Evolutionary conservation across 2,797 vertebrate genomes (phyloP).

Genomic region (Sphaeramia orbicularis): DNA sequence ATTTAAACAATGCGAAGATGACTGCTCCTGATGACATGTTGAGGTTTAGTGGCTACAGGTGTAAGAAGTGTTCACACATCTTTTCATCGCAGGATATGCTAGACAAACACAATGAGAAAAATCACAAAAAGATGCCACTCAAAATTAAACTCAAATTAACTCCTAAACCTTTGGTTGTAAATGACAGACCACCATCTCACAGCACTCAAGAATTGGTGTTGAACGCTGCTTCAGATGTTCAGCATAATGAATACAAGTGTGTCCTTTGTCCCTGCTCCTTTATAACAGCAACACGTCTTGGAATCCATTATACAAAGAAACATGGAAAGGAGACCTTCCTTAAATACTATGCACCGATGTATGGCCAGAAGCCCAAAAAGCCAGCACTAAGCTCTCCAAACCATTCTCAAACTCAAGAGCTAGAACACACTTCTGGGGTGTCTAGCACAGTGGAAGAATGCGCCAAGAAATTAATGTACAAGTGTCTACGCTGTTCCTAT

Average conservation of each 20-base stretch:
- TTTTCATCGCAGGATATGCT: slow-evolving; percentile 86
- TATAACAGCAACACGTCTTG: slow-evolving; percentile 85
- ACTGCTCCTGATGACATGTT: slow-evolving; percentile 75
- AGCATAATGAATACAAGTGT: slow-evolving; percentile 87
- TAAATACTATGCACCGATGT: slow-evolving; percentile 85
- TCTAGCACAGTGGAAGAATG: not conserved
- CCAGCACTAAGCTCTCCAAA: slow-evolving; percentile 73
- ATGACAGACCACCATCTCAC: slow-evolving; percentile 63
- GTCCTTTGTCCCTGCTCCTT: slow-evolving; percentile 87
- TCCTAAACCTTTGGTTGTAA: slow-evolving; percentile 64
- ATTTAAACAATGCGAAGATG: slow-evolving; percentile 77
- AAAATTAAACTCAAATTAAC: slow-evolving; percentile 73
- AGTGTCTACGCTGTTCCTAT: slow-evolving; percentile 89
- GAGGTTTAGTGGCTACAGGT: slow-evolving; percentile 88
- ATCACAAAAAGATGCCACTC: slow-evolving; percentile 78
- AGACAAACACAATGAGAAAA: slow-evolving; percentile 85
- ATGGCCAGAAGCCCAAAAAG: slow-evolving; percentile 71
- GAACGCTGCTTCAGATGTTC: slow-evolving; percentile 75
- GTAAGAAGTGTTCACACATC: slow-evolving; percentile 88
- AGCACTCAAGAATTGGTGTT: not conserved
- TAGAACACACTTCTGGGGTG: slow-evolving; percentile 64
- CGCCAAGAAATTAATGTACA: slow-evolving; percentile 77
- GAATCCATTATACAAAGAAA: slow-evolving; percentile 87
- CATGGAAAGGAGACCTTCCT: slow-evolving; percentile 91
- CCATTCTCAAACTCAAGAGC: slow-evolving; percentile 47